phyloP scores from a whole-genome alignment of 2,113 vertebrate species.

The Rhynchopsitta pachyrhyncha region DNA sequence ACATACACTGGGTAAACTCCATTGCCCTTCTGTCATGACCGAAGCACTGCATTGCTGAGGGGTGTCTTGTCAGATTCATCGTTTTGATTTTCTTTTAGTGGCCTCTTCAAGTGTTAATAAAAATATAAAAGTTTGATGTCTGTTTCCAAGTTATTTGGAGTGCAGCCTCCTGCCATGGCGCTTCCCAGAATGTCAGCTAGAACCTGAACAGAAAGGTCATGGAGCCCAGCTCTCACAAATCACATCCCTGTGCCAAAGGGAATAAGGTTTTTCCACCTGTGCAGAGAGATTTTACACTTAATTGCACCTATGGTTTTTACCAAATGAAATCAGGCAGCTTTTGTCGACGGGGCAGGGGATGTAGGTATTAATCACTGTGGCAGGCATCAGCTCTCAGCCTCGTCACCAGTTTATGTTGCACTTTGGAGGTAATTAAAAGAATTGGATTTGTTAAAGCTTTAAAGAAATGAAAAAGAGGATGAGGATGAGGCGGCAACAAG shows the following conservation, averaged over 20 bases:
- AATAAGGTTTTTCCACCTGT: conserved; percentile 42
- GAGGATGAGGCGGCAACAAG: neutral
- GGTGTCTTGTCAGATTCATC: conserved; percentile 62
- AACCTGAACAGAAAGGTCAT: conserved; percentile 51
- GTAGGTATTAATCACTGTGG: conserved; percentile 21
- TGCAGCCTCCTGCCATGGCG: neutral
- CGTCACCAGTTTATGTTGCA: neutral
- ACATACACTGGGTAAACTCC: neutral
- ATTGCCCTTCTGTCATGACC: neutral
- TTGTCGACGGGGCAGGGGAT: neutral
- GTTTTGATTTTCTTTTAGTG: conserved; percentile 68
- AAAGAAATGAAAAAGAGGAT: neutral
- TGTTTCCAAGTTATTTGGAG: conserved; percentile 52
- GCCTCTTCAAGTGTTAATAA: conserved; percentile 64
- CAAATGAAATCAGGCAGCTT: conserved; percentile 1
- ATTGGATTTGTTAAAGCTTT: conserved; percentile 3
- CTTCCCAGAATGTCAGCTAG: conserved; percentile 51
- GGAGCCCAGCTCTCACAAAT: conserved; percentile 22
- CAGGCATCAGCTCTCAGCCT: conserved; percentile 11
- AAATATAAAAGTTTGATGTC: conserved; percentile 57
- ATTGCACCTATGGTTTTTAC: conserved; percentile 30
- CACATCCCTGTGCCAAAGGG: conserved; percentile 12
- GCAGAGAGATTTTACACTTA: conserved; percentile 32
- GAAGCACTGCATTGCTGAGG: neutral
- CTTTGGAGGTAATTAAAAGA: conserved; percentile 2